Evolutionary conservation across 2,113 vertebrate species (phyloP).

Genomic region (Otus sunia): DNA sequence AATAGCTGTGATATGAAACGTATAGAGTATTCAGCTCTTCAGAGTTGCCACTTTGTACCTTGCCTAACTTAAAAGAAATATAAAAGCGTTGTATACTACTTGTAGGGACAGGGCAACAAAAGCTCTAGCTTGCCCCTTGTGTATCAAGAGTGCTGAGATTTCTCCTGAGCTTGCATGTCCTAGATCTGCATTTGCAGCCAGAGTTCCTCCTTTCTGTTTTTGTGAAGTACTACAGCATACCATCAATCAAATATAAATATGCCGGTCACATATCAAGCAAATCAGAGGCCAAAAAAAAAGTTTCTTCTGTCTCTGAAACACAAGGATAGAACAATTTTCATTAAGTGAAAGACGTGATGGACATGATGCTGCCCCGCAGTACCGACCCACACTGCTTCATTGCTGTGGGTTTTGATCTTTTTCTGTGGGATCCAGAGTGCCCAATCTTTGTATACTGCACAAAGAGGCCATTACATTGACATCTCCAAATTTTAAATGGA

Average conservation of each 20-base stretch:
- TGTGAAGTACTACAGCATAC: background rate
- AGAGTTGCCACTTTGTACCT: background rate
- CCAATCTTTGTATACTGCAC: background rate
- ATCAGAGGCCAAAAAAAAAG: background rate
- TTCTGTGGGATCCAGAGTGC: background rate
- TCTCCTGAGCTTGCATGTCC: background rate
- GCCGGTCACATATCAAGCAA: background rate
- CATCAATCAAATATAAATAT: background rate
- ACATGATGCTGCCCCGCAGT: background rate
- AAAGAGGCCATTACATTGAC: background rate
- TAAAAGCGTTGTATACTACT: accelerated
- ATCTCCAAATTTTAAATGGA: background rate
- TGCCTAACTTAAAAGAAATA: background rate
- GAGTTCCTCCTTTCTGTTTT: background rate
- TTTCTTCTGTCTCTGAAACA: background rate
- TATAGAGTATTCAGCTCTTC: background rate
- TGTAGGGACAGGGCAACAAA: background rate
- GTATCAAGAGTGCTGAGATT: background rate
- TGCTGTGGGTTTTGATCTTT: background rate
- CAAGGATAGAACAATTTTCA: background rate
- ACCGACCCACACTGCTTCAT: background rate
- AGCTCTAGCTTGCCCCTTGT: background rate
- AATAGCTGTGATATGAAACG: background rate
- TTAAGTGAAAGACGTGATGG: background rate
- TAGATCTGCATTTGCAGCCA: background rate